Evolutionary conservation across 2,797 vertebrate species (phyloP).

Genomic region (Protonibea diacanthus): DNA sequence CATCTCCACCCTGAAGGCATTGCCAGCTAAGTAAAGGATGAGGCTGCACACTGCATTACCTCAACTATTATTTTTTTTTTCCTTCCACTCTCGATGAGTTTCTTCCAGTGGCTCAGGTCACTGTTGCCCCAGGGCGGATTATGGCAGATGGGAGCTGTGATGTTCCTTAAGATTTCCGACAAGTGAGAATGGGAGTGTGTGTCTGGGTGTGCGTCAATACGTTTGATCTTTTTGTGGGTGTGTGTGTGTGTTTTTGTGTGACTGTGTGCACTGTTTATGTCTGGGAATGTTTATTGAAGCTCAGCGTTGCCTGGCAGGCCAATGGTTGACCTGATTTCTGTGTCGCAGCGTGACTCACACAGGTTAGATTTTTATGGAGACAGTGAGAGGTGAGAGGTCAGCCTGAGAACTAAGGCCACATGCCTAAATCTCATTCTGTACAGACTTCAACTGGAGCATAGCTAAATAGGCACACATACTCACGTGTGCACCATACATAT

Average conservation of each 20-base stretch:
- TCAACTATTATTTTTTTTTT: slow-evolving; percentile 58
- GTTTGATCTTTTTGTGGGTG: slow-evolving; percentile 47
- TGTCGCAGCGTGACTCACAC: slow-evolving; percentile 60
- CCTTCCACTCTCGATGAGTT: slow-evolving; percentile 71
- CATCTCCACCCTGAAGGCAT: slow-evolving; percentile 73
- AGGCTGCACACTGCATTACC: slow-evolving; percentile 78
- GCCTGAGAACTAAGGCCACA: slow-evolving; percentile 40
- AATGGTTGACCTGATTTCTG: slow-evolving; percentile 68
- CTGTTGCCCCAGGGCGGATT: slow-evolving; percentile 73
- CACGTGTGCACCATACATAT: not conserved
- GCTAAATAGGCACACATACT: slow-evolving; percentile 1
- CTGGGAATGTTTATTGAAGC: slow-evolving; percentile 58
- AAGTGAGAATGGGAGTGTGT: slow-evolving; percentile 51
- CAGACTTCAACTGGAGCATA: not conserved
- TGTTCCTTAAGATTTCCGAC: slow-evolving; percentile 66
- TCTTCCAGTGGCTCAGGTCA: slow-evolving; percentile 79
- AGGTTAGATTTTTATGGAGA: slow-evolving; percentile 59
- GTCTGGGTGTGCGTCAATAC: slow-evolving; percentile 33
- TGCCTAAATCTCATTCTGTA: slow-evolving; percentile 1
- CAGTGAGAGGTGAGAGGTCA: slow-evolving; percentile 33
- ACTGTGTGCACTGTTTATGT: slow-evolving; percentile 43
- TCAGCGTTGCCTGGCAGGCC: slow-evolving; percentile 54
- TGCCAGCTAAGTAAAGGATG: slow-evolving; percentile 75
- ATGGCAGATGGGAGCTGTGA: slow-evolving; percentile 70
- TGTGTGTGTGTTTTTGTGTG: slow-evolving; percentile 29